Evolutionary conservation across 2,888 invertebrate species (phyloP).

Genomic region (Drosophila atroscutellata): DNA sequence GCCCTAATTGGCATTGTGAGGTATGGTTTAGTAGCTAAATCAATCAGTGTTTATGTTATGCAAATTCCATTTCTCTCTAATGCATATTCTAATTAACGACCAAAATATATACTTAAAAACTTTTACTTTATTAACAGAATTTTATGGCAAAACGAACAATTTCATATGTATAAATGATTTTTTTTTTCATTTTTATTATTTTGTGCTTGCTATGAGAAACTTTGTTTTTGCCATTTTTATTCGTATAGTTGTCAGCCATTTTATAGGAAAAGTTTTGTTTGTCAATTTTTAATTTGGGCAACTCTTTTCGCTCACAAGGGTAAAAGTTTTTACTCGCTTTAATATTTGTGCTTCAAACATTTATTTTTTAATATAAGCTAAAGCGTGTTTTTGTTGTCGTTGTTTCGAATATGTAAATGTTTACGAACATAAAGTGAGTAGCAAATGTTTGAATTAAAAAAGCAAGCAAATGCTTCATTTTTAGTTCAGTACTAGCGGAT

Average conservation of each 20-base stretch:
- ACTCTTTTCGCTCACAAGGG: background rate
- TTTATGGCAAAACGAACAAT: background rate
- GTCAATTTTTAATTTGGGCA: slow-evolving; percentile 47
- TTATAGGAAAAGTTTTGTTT: slow-evolving; percentile 63
- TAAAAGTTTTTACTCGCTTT: slow-evolving; percentile 24
- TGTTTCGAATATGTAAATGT: background rate
- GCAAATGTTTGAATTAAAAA: slow-evolving; percentile 24
- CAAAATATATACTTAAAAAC: background rate
- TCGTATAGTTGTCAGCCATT: slow-evolving; percentile 24
- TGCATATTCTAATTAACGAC: background rate
- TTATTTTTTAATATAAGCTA: slow-evolving; percentile 27
- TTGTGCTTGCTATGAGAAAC: slow-evolving; percentile 21
- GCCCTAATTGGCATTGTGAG: slow-evolving; percentile 49
- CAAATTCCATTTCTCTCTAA: background rate
- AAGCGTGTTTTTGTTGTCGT: background rate
- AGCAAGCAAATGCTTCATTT: background rate
- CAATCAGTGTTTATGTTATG: slow-evolving; percentile 39
- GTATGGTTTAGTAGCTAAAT: slow-evolving; percentile 17
- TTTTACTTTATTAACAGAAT: background rate
- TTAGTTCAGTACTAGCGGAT: background rate
- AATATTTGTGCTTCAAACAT: slow-evolving; percentile 17
- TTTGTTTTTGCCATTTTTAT: slow-evolving; percentile 34
- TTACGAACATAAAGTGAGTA: background rate
- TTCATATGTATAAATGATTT: background rate
- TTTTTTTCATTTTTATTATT: slow-evolving; percentile 10